phyloP scores from a whole-genome alignment of 2,113 vertebrate genomes.

The Craseonycteris thonglongyai region DNA sequence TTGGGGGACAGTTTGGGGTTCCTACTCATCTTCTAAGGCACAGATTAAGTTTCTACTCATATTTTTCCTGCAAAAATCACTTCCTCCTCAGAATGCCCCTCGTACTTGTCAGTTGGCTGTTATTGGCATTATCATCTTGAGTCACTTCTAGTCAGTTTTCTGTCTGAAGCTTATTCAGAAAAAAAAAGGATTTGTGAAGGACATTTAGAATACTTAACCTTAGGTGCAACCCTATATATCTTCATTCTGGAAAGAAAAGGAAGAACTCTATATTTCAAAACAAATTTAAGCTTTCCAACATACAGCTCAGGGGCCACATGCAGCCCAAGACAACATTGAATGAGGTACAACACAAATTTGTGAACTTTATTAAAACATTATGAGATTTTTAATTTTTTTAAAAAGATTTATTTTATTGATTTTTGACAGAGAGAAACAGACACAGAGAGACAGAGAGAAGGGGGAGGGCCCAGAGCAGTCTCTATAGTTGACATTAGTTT shows the following conservation, averaged over 20 bases:
- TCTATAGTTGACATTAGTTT: too few species aligned
- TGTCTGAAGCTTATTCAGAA: background rate
- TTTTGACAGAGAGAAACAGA: too few species aligned
- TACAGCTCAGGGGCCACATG: too few species aligned
- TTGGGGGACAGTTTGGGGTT: background rate
- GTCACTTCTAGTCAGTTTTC: background rate
- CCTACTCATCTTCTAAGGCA: background rate
- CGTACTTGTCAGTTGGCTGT: background rate
- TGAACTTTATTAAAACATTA: too few species aligned
- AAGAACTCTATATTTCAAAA: background rate
- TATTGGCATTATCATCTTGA: background rate
- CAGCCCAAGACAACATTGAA: too few species aligned
- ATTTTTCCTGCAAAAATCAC: background rate
- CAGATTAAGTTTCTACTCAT: background rate
- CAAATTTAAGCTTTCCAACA: too few species aligned
- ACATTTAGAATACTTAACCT: background rate
- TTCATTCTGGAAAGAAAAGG: background rate
- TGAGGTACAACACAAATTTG: too few species aligned
- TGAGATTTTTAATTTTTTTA: too few species aligned
- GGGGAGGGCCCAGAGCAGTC: too few species aligned
- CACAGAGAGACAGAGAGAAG: too few species aligned
- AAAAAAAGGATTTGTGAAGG: background rate
- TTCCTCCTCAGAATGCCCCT: background rate
- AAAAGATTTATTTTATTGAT: too few species aligned
- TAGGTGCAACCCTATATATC: background rate